These are phyloP conservation scores for Cyphomyrus discorhynchus DNA, from an alignment of 2,113 vertebrate species.

Conservation along the genomic window DNA sequence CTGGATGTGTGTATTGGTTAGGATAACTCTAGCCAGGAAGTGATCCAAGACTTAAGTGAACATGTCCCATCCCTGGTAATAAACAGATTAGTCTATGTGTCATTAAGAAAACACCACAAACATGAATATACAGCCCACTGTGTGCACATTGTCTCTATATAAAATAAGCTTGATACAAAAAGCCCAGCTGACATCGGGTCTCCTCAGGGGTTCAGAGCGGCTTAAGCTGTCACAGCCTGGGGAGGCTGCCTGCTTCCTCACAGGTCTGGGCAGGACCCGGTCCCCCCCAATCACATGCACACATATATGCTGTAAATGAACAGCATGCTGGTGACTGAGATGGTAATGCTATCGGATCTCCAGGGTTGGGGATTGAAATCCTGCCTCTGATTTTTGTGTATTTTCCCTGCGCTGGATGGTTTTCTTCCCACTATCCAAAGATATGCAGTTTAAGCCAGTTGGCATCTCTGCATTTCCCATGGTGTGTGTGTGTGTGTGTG, in stretches of 20 bases:
- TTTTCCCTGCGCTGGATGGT: too few relatives aligned
- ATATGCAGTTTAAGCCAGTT: too few relatives aligned
- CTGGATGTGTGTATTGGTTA: neutral
- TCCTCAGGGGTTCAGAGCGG: neutral
- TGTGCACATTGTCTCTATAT: neutral
- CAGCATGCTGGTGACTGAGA: neutral
- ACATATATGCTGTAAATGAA: neutral
- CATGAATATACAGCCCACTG: neutral
- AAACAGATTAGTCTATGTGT: neutral
- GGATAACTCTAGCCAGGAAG: neutral
- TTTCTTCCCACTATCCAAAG: too few relatives aligned
- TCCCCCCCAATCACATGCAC: neutral
- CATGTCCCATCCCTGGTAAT: neutral
- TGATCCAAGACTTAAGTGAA: neutral
- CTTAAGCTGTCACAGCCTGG: neutral
- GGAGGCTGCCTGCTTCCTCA: neutral
- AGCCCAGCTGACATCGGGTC: neutral
- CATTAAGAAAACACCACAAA: neutral
- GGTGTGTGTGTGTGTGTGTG: too few relatives aligned
- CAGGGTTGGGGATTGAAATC: too few relatives aligned
- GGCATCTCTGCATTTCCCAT: too few relatives aligned
- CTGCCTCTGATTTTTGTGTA: too few relatives aligned
- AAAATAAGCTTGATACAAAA: neutral
- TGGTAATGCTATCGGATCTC: too few relatives aligned
- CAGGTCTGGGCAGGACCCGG: neutral